These are phyloP conservation scores for Noctuana brunneofusca DNA, from an alignment of 2,888 invertebrate genomes.

Conservation along the genomic window DNA sequence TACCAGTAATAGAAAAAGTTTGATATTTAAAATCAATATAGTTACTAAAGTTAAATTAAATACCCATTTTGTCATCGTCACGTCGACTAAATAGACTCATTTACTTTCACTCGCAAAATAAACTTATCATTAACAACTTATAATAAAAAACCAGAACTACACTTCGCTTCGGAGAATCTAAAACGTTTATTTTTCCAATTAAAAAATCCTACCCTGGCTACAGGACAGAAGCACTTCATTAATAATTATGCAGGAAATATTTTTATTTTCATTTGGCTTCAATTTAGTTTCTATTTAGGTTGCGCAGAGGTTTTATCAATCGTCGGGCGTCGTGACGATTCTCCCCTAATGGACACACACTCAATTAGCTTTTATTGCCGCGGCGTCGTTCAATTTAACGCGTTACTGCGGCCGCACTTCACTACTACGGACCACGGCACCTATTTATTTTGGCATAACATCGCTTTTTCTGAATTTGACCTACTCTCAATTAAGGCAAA, in stretches of 20 bases:
- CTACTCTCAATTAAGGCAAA: conserved; percentile 32
- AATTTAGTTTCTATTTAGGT: conserved; percentile 28
- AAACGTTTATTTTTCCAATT: conserved; percentile 3
- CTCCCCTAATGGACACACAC: conserved; percentile 72
- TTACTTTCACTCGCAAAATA: background rate
- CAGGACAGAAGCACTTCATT: background rate
- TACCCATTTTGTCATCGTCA: background rate
- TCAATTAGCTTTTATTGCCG: conserved; percentile 78
- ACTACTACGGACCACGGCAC: conserved; percentile 47
- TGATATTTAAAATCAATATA: too few species aligned
- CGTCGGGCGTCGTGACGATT: conserved; percentile 52
- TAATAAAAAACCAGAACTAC: background rate
- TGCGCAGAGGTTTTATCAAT: conserved; percentile 47
- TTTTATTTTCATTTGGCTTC: conserved; percentile 14
- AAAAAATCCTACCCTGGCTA: background rate
- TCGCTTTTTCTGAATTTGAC: conserved; percentile 43
- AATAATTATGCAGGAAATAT: conserved; percentile 1
- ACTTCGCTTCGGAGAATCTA: background rate
- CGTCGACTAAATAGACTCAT: background rate
- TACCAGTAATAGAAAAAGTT: too few species aligned
- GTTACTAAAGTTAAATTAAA: too few species aligned
- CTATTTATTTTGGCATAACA: conserved; percentile 75
- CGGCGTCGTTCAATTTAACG: conserved; percentile 76
- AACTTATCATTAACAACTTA: background rate
- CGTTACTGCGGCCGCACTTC: conserved; percentile 70